phyloP scores from a whole-genome alignment of 2,888 invertebrate genomes.

The Dasysyrphus tricinctus region DNA sequence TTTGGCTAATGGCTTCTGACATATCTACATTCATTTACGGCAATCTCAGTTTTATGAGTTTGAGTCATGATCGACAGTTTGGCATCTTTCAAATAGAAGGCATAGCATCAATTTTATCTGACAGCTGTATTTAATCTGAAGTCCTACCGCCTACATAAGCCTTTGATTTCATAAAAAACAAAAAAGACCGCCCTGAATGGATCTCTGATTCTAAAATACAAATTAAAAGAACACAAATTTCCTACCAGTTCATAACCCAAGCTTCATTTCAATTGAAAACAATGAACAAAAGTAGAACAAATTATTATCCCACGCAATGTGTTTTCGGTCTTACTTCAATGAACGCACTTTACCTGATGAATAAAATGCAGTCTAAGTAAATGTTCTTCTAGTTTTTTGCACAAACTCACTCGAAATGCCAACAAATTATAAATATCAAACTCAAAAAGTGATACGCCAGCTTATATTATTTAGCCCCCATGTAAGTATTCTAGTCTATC shows the following conservation, averaged over 20 bases:
- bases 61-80: no score
- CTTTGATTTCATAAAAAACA: not conserved
- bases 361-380: not conserved
- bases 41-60: no score
- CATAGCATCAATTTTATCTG: no score
- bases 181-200: not conserved
- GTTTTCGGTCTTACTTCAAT: not conserved
- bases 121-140: no score
- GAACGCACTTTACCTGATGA: not conserved
- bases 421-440: constrained; percentile 64
- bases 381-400: not conserved
- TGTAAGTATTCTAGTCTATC: constrained; percentile 33
- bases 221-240: not conserved
- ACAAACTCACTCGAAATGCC: constrained; percentile 48
- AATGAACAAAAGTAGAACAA: constrained; percentile 19
- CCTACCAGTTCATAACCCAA: not conserved
- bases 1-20: no score
- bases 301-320: constrained; percentile 44
- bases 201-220: not conserved
- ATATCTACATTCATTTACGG: no score
- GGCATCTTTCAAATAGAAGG: no score
- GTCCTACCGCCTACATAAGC: not conserved
- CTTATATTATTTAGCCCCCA: constrained; percentile 20
- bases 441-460: constrained; percentile 22
- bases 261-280: not conserved